These are phyloP conservation scores for Penaeus vannamei DNA, from an alignment of 1,140 invertebrate species.

Conservation along the genomic window DNA sequence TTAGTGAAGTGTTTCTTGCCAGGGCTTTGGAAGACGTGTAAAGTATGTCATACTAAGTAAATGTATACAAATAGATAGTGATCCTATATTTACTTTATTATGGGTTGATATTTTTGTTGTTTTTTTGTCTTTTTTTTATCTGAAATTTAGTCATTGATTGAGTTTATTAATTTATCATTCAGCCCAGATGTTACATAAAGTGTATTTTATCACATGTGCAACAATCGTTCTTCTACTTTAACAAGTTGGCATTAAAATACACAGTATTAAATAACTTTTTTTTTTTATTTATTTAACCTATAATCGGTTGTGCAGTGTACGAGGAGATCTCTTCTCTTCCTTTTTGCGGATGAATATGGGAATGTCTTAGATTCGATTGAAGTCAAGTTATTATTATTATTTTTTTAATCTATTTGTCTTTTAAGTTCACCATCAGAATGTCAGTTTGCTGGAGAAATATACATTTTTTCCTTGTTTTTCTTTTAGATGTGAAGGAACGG, in stretches of 20 bases:
- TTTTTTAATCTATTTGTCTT: no score
- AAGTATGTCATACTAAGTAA: slow-evolving; percentile 51
- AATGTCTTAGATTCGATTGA: no score
- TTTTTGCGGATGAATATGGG: no score
- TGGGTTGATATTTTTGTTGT: slow-evolving; percentile 20
- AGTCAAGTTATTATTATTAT: no score
- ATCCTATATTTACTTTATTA: slow-evolving; percentile 35
- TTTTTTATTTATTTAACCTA: slow-evolving; percentile 25
- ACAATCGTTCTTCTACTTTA: slow-evolving; percentile 60
- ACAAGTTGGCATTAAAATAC: slow-evolving; percentile 65
- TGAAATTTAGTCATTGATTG: slow-evolving; percentile 34
- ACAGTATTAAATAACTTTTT: slow-evolving; percentile 52
- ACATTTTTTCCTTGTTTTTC: no score
- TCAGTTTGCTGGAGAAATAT: no score
- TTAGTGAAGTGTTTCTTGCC: slow-evolving; percentile 42
- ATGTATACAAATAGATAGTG: slow-evolving; percentile 47
- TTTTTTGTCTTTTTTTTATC: slow-evolving; percentile 38
- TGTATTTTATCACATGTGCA: slow-evolving; percentile 64
- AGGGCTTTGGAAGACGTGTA: slow-evolving; percentile 48
- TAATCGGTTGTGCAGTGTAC: neutral
- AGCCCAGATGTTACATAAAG: slow-evolving; percentile 52
- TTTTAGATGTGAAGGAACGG: no score
- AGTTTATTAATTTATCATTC: slow-evolving; percentile 46
- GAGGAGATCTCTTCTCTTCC: neutral
- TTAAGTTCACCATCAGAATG: no score